Percentiles rank a stretch among this genome's conserved stretches.
Evolutionary conservation across 2,888 invertebrate genomes (phyloP).

Genomic region (Acanthosepion esculentum): DNA sequence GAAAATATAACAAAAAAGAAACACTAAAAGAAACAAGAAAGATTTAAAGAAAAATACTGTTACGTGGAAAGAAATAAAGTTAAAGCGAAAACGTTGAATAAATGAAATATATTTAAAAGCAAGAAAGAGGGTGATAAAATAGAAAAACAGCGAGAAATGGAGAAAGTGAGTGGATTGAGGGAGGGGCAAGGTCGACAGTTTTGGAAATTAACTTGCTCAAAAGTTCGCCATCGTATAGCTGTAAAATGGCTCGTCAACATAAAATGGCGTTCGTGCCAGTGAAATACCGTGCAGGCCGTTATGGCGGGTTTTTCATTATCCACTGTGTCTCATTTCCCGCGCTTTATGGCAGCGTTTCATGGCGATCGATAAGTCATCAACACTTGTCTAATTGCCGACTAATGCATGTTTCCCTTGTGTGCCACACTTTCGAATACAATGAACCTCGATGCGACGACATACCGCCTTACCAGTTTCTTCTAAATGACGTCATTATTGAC

Average conservation of each 20-base stretch:
- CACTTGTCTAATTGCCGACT: slow-evolving; percentile 33
- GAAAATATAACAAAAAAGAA: too few species aligned
- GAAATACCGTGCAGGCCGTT: not conserved
- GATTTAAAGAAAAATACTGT: too few species aligned
- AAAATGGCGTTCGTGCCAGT: not conserved
- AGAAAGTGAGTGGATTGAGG: too few species aligned
- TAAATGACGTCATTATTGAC: not conserved
- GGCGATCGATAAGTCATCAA: slow-evolving; percentile 33
- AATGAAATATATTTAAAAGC: too few species aligned
- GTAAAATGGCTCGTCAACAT: slow-evolving; percentile 22
- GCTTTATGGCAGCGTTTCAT: not conserved
- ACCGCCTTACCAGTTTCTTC: not conserved
- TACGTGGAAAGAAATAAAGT: too few species aligned
- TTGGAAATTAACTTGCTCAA: slow-evolving; percentile 33
- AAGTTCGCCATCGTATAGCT: not conserved
- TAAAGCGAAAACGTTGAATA: too few species aligned
- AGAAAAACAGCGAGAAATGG: too few species aligned
- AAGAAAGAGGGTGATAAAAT: too few species aligned
- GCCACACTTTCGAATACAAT: not conserved
- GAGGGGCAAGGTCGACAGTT: not conserved
- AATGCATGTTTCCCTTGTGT: slow-evolving; percentile 33
- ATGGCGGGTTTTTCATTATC: slow-evolving; percentile 3
- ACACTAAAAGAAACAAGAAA: too few species aligned
- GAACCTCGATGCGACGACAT: not conserved
- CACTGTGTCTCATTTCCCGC: not conserved